Percentiles rank a stretch among this genome's conserved stretches.
Conservation (phyloP, 2,797 vertebrate genomes). For the Dendrocincla fuliginosa region DNA sequence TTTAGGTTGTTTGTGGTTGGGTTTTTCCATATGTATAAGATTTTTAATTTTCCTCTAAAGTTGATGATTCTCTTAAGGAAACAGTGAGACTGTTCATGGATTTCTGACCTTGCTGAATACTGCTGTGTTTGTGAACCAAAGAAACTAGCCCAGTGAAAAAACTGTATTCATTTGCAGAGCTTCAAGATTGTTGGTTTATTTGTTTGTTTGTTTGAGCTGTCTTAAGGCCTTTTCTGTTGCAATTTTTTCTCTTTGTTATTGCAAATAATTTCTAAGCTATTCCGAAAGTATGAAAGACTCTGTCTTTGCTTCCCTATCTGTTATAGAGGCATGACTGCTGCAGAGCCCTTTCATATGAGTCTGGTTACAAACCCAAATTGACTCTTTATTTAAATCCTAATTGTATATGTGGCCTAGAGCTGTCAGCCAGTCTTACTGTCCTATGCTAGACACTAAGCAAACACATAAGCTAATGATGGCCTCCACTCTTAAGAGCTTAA, state of each 20-base stretch:
- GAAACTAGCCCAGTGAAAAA: background rate
- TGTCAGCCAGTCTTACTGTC: constrained; percentile 38
- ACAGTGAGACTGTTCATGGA: background rate
- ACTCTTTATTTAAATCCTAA: constrained; percentile 59
- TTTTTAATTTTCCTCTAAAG: background rate
- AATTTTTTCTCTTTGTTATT: background rate
- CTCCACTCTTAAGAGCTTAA: constrained; percentile 54
- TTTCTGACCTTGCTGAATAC: background rate
- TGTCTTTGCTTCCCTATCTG: background rate
- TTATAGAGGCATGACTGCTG: background rate
- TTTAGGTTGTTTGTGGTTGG: background rate
- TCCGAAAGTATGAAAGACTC: background rate
- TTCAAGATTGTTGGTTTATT: background rate
- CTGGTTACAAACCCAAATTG: background rate
- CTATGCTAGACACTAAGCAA: constrained; percentile 38
- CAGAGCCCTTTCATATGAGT: background rate
- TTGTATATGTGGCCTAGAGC: constrained; percentile 64
- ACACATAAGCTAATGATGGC: constrained; percentile 56
- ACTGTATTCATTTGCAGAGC: background rate
- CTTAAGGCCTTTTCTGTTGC: background rate
- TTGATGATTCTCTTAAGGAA: background rate
- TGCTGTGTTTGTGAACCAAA: background rate
- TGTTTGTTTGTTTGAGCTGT: background rate
- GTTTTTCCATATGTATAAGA: background rate
- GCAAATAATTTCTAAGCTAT: background rate